phyloP scores from a whole-genome alignment of 2,113 vertebrate species.

The Dendropsophus ebraccatus region DNA sequence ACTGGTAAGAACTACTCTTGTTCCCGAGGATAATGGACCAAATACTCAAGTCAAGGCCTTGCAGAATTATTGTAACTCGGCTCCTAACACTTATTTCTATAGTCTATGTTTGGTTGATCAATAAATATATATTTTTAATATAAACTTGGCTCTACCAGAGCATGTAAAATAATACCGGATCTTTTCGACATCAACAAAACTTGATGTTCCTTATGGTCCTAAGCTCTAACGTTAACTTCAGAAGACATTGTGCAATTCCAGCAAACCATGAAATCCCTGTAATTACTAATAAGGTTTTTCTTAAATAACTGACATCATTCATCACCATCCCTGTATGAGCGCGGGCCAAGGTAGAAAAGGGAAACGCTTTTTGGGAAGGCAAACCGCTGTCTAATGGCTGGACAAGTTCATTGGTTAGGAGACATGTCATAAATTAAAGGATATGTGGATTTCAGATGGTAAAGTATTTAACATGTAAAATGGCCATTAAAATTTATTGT shows the following conservation, averaged over 20 bases:
- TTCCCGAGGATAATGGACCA: neutral
- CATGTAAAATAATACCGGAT: neutral
- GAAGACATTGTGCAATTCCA: conserved; percentile 46
- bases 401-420: neutral
- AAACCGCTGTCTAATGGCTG: neutral
- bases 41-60: neutral
- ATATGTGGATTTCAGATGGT: neutral
- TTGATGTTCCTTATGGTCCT: conserved; percentile 12
- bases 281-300: neutral
- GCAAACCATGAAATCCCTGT: conserved; percentile 40
- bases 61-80: neutral
- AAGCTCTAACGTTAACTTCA: neutral
- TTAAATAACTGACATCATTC: conserved; percentile 18
- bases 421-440: neutral
- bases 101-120: neutral
- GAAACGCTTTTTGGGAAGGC: neutral
- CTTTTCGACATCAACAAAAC: conserved; percentile 1
- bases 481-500: neutral
- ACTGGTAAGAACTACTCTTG: conserved; percentile 1
- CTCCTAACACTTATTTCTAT: neutral
- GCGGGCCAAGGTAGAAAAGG: neutral
- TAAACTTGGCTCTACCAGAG: conserved; percentile 2
- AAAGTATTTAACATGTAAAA: neutral
- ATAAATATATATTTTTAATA: neutral
- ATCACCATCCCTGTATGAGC: neutral